Conservation (phyloP, 1,140 invertebrate species). For the Temnothorax longispinosus region DNA sequence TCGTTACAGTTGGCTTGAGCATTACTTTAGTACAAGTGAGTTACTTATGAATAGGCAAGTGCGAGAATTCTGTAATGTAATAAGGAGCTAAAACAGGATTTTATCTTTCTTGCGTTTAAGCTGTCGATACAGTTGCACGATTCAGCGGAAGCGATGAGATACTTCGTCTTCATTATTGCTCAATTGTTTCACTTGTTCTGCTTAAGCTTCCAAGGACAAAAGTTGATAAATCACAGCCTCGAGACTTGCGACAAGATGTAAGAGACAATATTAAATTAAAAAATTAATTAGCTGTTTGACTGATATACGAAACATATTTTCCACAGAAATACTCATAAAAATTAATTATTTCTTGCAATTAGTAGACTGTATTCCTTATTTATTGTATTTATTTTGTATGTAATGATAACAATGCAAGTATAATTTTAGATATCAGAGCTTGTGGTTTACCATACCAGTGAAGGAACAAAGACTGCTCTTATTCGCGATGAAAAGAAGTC, state of each 20-base stretch:
- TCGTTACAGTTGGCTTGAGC: constrained; percentile 5
- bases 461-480: neutral
- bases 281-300: neutral
- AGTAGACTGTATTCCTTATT: neutral
- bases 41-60: neutral
- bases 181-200: constrained; percentile 36
- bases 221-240: constrained; percentile 14
- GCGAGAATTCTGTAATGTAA: neutral
- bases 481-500: constrained; percentile 17
- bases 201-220: constrained; percentile 23
- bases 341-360: too few species aligned
- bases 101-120: neutral
- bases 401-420: neutral
- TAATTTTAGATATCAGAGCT: constrained; percentile 20
- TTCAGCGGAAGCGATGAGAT: constrained; percentile 32
- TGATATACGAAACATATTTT: neutral
- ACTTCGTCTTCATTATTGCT: constrained; percentile 40
- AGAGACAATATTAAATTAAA: neutral
- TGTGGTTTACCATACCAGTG: constrained; percentile 1
- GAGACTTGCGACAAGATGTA: constrained; percentile 23
- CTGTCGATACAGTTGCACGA: neutral
- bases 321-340: neutral
- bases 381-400: neutral
- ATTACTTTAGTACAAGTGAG: constrained; percentile 33
- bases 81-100: neutral